A percentile compares a stretch with the other conserved stretches of the same genome.
Evolutionary conservation across 2,113 vertebrate species (phyloP).

Genomic region (Actenoides lindsayi): DNA sequence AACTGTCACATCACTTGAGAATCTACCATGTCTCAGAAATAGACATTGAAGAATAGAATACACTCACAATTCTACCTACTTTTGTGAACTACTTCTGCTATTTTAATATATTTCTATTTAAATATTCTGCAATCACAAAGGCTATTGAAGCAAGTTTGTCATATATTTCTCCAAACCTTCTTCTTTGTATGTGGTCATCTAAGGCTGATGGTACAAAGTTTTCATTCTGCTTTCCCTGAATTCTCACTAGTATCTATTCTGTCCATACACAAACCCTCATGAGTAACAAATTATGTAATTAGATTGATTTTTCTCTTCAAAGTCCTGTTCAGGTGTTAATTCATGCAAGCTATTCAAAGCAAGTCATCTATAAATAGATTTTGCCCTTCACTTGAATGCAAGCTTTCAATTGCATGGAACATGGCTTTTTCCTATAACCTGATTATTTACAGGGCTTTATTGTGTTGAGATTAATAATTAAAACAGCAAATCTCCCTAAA

Average conservation of each 20-base stretch:
- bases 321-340: not conserved
- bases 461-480: not conserved
- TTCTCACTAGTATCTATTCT: not conserved
- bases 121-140: not conserved
- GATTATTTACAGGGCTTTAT: not conserved
- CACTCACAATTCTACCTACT: not conserved
- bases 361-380: not conserved
- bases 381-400: not conserved
- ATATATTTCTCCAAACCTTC: not conserved
- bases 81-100: accelerated
- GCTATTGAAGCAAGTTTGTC: not conserved
- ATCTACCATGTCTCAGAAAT: not conserved
- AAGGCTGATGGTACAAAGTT: not conserved
- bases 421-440: not conserved
- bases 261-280: accelerated
- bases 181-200: not conserved
- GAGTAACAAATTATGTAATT: not conserved
- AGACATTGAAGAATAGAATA: not conserved
- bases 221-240: not conserved
- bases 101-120: not conserved
- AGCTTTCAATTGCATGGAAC: not conserved
- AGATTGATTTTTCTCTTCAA: not conserved
- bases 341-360: not conserved
- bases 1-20: accelerated
- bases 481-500: not conserved